Evolutionary conservation across 2,113 vertebrate genomes (phyloP).

Genomic region (Taxidea taxus): DNA sequence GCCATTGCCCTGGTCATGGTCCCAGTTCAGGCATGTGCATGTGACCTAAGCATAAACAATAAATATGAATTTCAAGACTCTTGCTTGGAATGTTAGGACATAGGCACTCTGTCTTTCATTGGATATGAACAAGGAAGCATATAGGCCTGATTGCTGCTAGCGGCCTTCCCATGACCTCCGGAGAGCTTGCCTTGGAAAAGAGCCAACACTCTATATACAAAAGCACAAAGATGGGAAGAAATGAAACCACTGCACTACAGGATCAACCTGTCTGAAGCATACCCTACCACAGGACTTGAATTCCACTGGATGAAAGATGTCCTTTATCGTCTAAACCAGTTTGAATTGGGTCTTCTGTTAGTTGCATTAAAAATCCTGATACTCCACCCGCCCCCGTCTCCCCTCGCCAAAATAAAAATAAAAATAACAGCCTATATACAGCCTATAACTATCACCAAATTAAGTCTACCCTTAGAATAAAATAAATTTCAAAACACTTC

Average conservation of each 20-base stretch:
- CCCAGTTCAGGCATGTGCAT: background rate
- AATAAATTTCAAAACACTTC: conserved; percentile 1
- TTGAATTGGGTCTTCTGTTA: background rate
- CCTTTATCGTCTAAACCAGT: background rate
- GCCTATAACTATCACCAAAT: background rate
- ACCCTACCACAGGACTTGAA: background rate
- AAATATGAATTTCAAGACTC: background rate
- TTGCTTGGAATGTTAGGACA: background rate
- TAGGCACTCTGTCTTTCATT: background rate
- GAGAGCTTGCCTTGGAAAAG: background rate
- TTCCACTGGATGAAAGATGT: background rate
- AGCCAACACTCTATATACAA: background rate
- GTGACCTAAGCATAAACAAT: background rate
- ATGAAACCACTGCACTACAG: background rate
- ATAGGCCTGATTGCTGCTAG: background rate
- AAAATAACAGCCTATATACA: no score
- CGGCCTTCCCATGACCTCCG: background rate
- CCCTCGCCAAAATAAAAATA: no score
- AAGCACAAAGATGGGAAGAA: background rate
- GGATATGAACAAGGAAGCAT: background rate
- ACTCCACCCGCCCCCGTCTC: background rate
- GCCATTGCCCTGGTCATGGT: background rate
- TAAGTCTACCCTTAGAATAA: background rate
- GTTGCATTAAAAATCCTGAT: background rate
- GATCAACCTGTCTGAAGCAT: background rate